A percentile compares a stretch with the other conserved stretches of the same genome.
phyloP scores from a whole-genome alignment of 2,113 vertebrate genomes.

The Psilopogon haemacephalus region DNA sequence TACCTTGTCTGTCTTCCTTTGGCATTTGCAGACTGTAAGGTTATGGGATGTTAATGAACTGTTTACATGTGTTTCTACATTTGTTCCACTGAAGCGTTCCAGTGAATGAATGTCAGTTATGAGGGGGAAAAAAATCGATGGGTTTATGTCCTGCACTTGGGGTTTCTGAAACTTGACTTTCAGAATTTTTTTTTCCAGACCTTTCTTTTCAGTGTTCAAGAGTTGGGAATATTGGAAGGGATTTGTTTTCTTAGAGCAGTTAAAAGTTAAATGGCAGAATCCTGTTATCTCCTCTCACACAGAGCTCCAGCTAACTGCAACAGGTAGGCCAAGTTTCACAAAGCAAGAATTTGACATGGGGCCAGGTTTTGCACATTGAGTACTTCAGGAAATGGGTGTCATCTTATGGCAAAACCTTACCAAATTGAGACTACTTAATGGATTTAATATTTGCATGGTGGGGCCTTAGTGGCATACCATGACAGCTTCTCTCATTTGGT shows the following conservation, averaged over 20 bases:
- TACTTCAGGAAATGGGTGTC: neutral
- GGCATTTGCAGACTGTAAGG: neutral
- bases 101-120: neutral
- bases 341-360: neutral
- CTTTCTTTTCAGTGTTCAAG: neutral
- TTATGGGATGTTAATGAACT: conserved; percentile 27
- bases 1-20: neutral
- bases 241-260: neutral
- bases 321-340: neutral
- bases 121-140: no score
- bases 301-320: neutral
- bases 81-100: conserved; percentile 14
- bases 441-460: neutral
- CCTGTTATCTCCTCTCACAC: neutral
- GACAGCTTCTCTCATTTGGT: neutral
- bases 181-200: neutral
- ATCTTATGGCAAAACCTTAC: neutral
- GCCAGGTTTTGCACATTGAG: neutral
- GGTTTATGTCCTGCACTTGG: neutral
- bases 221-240: neutral
- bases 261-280: neutral
- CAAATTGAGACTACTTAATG: neutral
- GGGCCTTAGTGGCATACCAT: neutral
- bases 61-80: conserved; percentile 11
- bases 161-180: conserved; percentile 8